Evolutionary conservation across 2,113 vertebrate species (phyloP).

Genomic region (Motacilla alba): DNA sequence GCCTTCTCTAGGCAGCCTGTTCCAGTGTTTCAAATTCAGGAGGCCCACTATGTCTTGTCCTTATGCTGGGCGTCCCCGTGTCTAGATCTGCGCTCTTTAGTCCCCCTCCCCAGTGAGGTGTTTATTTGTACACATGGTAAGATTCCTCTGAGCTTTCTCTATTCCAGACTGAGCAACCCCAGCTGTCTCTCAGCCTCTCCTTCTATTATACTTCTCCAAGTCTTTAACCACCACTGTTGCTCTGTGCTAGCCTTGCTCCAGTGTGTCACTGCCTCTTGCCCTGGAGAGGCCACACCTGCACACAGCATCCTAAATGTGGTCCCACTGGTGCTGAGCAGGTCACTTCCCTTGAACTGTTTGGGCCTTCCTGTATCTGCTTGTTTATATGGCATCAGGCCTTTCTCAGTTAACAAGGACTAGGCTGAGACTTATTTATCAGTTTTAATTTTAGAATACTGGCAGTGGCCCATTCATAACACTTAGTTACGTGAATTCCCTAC

Average conservation of each 20-base stretch:
- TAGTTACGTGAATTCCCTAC: neutral
- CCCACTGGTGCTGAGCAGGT: neutral
- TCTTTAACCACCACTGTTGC: fast-evolving
- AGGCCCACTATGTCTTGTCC: neutral
- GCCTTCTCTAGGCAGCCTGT: neutral
- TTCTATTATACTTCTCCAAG: neutral
- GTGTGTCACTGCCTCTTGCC: neutral
- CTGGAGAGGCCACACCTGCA: neutral
- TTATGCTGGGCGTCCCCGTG: fast-evolving
- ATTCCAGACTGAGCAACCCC: neutral
- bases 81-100: neutral
- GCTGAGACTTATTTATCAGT: neutral
- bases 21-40: neutral
- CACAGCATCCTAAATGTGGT: neutral
- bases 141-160: neutral
- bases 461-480: neutral
- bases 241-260: neutral
- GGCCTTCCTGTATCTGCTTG: neutral
- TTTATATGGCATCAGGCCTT: neutral
- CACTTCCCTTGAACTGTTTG: neutral
- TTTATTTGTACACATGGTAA: neutral
- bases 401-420: neutral
- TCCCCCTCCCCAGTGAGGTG: neutral
- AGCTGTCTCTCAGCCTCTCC: neutral
- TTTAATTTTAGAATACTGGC: neutral